These are phyloP conservation scores for Trichogramma evanescens DNA, from an alignment of 2,888 invertebrate genomes.

Conservation along the genomic window DNA sequence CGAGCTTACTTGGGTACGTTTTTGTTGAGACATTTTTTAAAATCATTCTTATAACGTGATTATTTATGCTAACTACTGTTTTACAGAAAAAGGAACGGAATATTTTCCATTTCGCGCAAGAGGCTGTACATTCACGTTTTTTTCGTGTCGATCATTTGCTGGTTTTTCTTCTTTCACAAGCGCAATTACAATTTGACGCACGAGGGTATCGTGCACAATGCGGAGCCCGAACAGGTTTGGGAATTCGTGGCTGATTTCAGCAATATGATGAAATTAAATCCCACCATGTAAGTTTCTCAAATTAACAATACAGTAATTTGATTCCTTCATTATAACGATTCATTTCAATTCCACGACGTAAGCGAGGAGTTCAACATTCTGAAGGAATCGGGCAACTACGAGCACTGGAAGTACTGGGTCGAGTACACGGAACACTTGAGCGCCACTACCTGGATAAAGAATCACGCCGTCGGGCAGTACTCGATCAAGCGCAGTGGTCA, in stretches of 20 bases:
- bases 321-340: neutral
- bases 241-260: constrained; percentile 70
- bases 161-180: constrained; percentile 35
- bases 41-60: too few species aligned
- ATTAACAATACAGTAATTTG: neutral
- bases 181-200: constrained; percentile 31
- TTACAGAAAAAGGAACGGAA: too few species aligned
- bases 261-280: constrained; percentile 64
- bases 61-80: too few species aligned
- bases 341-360: neutral
- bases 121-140: neutral
- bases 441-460: constrained; percentile 58
- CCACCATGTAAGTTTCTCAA: constrained; percentile 59
- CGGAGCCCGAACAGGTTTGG: constrained; percentile 59
- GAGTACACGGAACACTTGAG: constrained; percentile 60
- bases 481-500: constrained; percentile 51
- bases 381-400: constrained; percentile 59
- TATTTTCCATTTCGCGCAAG: too few species aligned
- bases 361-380: constrained; percentile 59
- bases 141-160: constrained; percentile 20
- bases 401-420: constrained; percentile 64
- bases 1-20: too few species aligned
- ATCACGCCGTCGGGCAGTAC: constrained; percentile 55
- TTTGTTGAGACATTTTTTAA: too few species aligned
- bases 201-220: constrained; percentile 51